These are phyloP conservation scores for Rutilus rutilus DNA, from an alignment of 2,113 vertebrate species.

Conservation along the genomic window DNA sequence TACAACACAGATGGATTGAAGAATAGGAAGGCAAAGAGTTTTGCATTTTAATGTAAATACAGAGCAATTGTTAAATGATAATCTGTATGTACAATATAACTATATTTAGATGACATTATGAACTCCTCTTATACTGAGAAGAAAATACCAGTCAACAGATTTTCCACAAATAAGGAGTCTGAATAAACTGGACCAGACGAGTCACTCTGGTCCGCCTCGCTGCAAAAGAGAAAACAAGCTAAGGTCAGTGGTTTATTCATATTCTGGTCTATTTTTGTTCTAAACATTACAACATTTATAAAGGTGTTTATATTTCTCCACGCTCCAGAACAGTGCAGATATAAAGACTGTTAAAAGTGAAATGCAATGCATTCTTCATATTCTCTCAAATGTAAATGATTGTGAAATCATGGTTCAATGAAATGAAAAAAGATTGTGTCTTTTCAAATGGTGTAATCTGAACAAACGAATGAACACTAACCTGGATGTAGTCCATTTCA, in stretches of 20 bases:
- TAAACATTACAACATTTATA: background rate
- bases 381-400: background rate
- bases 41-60: constrained; percentile 14
- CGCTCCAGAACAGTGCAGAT: background rate
- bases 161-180: constrained; percentile 61
- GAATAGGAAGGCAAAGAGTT: background rate
- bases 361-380: background rate
- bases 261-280: background rate
- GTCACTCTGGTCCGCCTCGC: constrained; percentile 80
- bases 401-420: too few relatives aligned
- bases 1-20: background rate
- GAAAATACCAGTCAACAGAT: constrained; percentile 48
- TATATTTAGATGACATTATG: constrained; percentile 56
- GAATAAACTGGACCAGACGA: background rate
- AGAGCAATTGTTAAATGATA: constrained; percentile 53
- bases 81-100: constrained; percentile 69
- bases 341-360: background rate
- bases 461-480: constrained; percentile 49
- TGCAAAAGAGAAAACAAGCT: constrained; percentile 49
- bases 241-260: background rate
- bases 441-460: background rate
- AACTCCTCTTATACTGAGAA: constrained; percentile 57
- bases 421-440: too few relatives aligned
- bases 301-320: background rate
- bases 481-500: constrained; percentile 81